Evolutionary conservation across 2,888 invertebrate species (phyloP), one percentile per base, ranked within the genome.

Genomic region (Orgyia antiqua): DNA sequence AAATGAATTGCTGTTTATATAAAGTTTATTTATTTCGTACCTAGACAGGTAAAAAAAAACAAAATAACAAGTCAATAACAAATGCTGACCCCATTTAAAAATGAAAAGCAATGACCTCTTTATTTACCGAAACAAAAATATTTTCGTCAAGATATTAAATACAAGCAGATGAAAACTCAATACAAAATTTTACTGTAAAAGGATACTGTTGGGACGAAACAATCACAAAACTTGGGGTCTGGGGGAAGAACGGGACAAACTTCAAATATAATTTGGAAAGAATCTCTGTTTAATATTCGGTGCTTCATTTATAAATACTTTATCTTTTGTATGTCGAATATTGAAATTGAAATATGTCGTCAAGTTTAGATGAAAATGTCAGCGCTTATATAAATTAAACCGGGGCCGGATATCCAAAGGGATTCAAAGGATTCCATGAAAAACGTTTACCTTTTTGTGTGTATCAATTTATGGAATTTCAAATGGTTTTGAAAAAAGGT

Each of bases 261-360:
- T n/a, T n/a, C n/a, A n/a, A n/a, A n/a, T n/a, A n/a, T n/a, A n/a
- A 23, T 39, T 30, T 12, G 6, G 4, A 27, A 41, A 28, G 41
- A 38, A 51, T 51, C 10, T 27, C 25, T 28, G 36, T 39, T 27
- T 39, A 33, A 37, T 34, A 26, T 27, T 19, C 15, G 27, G 21
- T 12, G 28, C 26, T 33, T 39, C 31, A 33, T 38, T 43, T 40
- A 46, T 38, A 38, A 36, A 51, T 49, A 49, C 32, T 45, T 35
- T 21, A 31, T n/a, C n/a, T 9, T 20, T 9, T n/a, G 9, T 20
- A 20, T 9, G 9, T 9, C 4, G n/a, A 2, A 20, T 9, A 31
- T 35, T 41, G 24, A 45, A 45, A 45, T 46, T 39, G 35, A 50
- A 45, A 31, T 30, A 8, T 24, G 35, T 30, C 24, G 30, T 20